These are phyloP conservation scores for Ptychodera flava DNA, from an alignment of 35 echinoderm and acorn worm genomes.

Conservation along the genomic window DNA sequence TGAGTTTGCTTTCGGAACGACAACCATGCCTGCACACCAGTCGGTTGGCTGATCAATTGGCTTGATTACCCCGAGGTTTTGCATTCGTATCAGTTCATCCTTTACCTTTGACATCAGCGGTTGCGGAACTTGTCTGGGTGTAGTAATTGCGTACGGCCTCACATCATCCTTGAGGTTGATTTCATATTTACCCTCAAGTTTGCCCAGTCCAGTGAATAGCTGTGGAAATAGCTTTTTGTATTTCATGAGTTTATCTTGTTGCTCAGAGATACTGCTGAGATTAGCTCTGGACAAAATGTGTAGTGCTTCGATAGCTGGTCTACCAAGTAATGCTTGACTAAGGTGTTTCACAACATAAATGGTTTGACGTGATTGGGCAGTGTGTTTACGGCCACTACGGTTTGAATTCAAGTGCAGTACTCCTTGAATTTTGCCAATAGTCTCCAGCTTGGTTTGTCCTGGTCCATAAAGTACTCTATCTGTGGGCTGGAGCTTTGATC, in stretches of 20 bases:
- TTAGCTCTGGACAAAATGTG: not conserved
- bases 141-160: not conserved
- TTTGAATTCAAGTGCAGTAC: not conserved
- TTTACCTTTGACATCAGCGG: not conserved
- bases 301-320: not conserved
- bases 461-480: not conserved
- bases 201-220: not conserved
- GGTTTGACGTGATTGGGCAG: not conserved
- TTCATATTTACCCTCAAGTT: not conserved
- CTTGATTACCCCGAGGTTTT: not conserved
- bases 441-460: not conserved
- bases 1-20: constrained; percentile 29
- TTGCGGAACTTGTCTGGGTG: not conserved
- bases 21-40: constrained; percentile 44
- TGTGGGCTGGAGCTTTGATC: not conserved
- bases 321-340: not conserved
- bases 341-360: not conserved
- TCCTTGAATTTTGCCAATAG: not conserved
- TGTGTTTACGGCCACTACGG: not conserved
- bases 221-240: not conserved
- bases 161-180: not conserved
- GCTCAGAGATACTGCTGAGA: no score
- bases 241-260: no score
- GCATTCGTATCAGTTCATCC: not conserved
- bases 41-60: constrained; percentile 15